Evolutionary conservation across 2,888 invertebrate genomes (phyloP).

Genomic region (Oeneis ivallda): DNA sequence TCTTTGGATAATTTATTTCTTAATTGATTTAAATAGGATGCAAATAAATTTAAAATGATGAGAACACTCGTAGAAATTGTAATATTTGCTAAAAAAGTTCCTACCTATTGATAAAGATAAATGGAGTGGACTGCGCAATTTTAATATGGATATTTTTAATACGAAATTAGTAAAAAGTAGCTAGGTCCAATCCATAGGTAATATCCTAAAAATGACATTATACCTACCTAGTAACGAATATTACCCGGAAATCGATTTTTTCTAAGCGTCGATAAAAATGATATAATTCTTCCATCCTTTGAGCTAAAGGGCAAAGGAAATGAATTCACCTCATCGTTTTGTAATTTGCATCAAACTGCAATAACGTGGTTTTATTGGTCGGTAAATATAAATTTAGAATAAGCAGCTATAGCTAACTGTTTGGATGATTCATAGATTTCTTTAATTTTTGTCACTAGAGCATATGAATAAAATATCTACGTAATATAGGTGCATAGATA

Average conservation of each 20-base stretch:
- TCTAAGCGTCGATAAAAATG: not conserved
- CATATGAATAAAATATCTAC: no score
- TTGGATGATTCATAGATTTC: conserved; percentile 18
- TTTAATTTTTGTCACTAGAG: conserved; percentile 1
- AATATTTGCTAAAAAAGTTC: no score
- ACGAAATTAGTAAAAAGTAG: no score
- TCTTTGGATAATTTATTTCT: no score
- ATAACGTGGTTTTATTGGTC: conserved; percentile 9
- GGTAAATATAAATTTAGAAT: conserved; percentile 19
- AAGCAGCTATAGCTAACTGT: not conserved
- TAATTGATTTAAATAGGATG: no score
- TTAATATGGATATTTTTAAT: no score
- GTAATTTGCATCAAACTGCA: conserved; percentile 22
- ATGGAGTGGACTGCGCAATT: no score
- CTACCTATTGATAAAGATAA: no score
- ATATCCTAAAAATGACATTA: not conserved
- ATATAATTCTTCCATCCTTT: not conserved
- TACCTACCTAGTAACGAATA: not conserved
- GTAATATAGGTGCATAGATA: no score
- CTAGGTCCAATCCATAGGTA: no score
- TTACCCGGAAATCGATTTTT: conserved; percentile 10
- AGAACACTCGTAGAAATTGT: no score
- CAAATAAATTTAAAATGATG: no score
- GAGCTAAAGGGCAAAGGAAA: conserved; percentile 24
- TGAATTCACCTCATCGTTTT: conserved; percentile 14